Evolutionary conservation across 1,140 invertebrate genomes (phyloP), one percentile per base, ranked within the genome.

Genomic region (Anastatus disparis): DNA sequence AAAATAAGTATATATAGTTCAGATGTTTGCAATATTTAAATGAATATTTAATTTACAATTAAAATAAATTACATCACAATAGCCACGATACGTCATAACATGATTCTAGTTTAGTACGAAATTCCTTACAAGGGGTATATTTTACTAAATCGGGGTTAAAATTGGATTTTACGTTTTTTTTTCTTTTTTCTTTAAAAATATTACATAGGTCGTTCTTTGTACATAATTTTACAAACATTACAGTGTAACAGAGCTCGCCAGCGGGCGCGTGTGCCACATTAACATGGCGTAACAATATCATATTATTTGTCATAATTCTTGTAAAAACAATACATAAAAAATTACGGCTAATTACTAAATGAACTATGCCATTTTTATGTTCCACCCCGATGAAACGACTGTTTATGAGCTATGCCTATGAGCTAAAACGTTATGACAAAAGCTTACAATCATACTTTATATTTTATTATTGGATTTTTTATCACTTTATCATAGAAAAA

Each of bases 171-270:
- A 64, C 40, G 56, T 58, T 17, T 64, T 65, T 70, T n/a, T n/a
- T n/a, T n/a, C n/a, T n/a, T n/a, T n/a, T n/a, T n/a, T n/a, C n/a
- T n/a, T 71, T 56, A 59, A 59, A 71, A 71, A 71, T 71, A 65
- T 71, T 65, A 71, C 24, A 52, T 71, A 71, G 27, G 35, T 35
- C 31, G 38, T 71, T 22, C 62, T 71, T 71, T 71, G 55, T 71
- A 71, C 70, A 71, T 46, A 71, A 71, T 66, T 71, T 71, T 65
- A 71, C 70, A 71, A 70, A 71, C 62, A 66, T 66, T 59, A 65
- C 56, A 71, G 29, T 58, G 52, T 71, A 71, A 71, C 62, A 65
- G 62, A 71, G 61, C 62, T 65, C 62, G 62, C 70, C 70, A 64
- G 55, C 61, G 62, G 62, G 62, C 70, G 20, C 38, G 10, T 35